Percentiles rank a stretch among this genome's conserved stretches.
phyloP scores from a whole-genome alignment of 2,888 invertebrate species.

The Lepidochrysops patricia region DNA sequence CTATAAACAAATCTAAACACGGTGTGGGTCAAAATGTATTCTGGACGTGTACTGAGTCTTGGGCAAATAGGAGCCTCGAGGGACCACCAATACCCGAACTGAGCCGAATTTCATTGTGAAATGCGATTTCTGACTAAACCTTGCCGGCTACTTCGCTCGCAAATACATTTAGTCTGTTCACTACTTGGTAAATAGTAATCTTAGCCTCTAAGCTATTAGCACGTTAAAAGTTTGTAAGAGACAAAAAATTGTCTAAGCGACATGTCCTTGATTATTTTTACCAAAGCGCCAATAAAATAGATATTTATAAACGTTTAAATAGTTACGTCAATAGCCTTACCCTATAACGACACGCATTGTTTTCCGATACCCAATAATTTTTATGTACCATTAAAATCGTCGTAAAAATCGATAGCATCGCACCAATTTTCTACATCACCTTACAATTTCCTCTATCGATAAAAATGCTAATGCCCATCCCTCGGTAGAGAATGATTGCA shows the following conservation, averaged over 20 bases:
- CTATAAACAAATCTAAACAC: slow-evolving; percentile 2
- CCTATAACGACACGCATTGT: not conserved
- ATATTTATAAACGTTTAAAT: no score
- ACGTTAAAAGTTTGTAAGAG: no score
- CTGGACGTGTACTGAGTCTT: slow-evolving; percentile 9
- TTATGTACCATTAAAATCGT: slow-evolving; percentile 15
- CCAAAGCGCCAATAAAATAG: no score
- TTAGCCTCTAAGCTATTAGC: no score
- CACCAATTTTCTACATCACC: slow-evolving; percentile 36
- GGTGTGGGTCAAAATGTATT: not conserved
- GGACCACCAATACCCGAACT: slow-evolving; percentile 62
- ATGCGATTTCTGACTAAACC: slow-evolving; percentile 29
- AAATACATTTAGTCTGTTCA: no score
- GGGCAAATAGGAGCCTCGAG: slow-evolving; percentile 45
- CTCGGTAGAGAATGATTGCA: slow-evolving; percentile 56
- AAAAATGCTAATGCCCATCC: slow-evolving; percentile 63
- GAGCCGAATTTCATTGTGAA: slow-evolving; percentile 58
- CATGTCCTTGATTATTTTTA: no score
- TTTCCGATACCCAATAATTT: slow-evolving; percentile 3
- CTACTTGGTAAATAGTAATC: no score
- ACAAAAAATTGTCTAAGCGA: no score
- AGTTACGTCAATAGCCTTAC: no score
- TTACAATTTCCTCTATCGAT: slow-evolving; percentile 55
- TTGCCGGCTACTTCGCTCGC: slow-evolving; percentile 3
- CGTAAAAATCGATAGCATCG: slow-evolving; percentile 30